Evolutionary conservation across 1,140 invertebrate genomes (phyloP), one percentile per base, ranked within the genome.

Genomic region (Drosophila baimaii): DNA sequence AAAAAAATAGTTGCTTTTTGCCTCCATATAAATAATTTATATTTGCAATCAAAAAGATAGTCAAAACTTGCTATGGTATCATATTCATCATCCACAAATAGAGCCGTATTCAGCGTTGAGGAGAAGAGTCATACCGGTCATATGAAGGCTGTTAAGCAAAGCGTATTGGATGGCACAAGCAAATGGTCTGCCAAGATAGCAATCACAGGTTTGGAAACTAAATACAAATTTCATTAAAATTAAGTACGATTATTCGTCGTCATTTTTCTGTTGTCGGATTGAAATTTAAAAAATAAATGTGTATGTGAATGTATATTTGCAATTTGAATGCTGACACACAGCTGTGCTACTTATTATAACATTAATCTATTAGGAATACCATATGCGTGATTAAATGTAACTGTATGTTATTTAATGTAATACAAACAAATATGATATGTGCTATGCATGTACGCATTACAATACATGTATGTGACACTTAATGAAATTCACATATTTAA

Each of bases 121-220:
- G 96, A 97, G 92, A 98, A 98, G 93, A 96, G 95, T 90, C 98
- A 99, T 94, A 94, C 95, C 66, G 97, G 97, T 89, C 98, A 99
- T 94, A 98, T 99, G 97, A 98, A 97, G 93, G 95, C 97, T 41
- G 98, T 99, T 71, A 99, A 99, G 94, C 98, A 99, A 93, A 98
- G 97, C 85, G 98, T 99, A 83, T 95, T 99, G 93, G 99, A 99
- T 93, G 99, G 99, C 88, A 99, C 98, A 57, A 99, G 98, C 92
- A 99, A 99, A 94, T 99, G 99, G 99, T 99, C 98, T 90, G 98
- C 98, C 84, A 99, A 99, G 95, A 99, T 99, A 93, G 98, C 98
- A 91, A 98, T 99, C 92, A 99, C 98, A 97, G 97, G 98, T 98
- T 97, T 96, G 97, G 15, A 21, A 33, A 33, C 19, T 52, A 21